These are phyloP conservation scores for Trichomycterus rosablanca DNA, from an alignment of 2,113 vertebrate species.

Conservation along the genomic window DNA sequence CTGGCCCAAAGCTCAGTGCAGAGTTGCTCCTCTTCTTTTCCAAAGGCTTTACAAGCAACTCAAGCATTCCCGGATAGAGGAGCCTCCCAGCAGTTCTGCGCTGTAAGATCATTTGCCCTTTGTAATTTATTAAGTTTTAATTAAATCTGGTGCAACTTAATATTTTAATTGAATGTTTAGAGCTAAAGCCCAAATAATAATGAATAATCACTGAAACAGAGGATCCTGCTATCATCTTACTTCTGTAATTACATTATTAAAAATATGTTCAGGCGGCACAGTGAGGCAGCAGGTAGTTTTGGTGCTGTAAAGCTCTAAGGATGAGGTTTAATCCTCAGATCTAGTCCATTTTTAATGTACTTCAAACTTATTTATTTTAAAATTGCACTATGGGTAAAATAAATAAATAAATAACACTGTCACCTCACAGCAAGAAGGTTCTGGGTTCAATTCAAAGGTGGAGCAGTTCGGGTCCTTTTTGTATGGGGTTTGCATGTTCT, in stretches of 20 bases:
- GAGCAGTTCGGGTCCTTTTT: too few relatives aligned
- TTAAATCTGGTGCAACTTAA: conserved; percentile 95
- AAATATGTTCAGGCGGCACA: too few relatives aligned
- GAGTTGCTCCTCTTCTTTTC: conserved; percentile 8
- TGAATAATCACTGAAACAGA: conserved; percentile 86
- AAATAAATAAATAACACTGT: too few relatives aligned
- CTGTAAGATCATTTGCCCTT: conserved; percentile 78
- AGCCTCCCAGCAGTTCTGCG: conserved; percentile 66
- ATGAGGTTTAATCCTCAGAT: too few relatives aligned
- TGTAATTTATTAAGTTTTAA: conserved; percentile 96
- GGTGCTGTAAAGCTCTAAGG: too few relatives aligned
- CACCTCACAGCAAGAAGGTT: too few relatives aligned
- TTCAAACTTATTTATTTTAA: too few relatives aligned
- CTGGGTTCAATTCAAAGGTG: too few relatives aligned
- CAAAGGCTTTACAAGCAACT: conserved; percentile 4
- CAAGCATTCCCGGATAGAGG: conserved; percentile 22
- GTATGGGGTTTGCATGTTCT: too few relatives aligned
- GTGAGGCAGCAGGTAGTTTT: too few relatives aligned
- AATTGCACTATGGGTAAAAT: too few relatives aligned
- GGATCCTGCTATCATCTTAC: conserved; percentile 86
- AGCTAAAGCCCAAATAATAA: conserved; percentile 91
- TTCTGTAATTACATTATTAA: conserved; percentile 98
- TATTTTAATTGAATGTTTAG: conserved; percentile 99
- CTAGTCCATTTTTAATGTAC: too few relatives aligned
- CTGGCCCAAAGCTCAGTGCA: conserved; percentile 26